These are phyloP conservation scores for Lateolabrax maculatus DNA, from an alignment of 2,797 vertebrate genomes.

Conservation along the genomic window DNA sequence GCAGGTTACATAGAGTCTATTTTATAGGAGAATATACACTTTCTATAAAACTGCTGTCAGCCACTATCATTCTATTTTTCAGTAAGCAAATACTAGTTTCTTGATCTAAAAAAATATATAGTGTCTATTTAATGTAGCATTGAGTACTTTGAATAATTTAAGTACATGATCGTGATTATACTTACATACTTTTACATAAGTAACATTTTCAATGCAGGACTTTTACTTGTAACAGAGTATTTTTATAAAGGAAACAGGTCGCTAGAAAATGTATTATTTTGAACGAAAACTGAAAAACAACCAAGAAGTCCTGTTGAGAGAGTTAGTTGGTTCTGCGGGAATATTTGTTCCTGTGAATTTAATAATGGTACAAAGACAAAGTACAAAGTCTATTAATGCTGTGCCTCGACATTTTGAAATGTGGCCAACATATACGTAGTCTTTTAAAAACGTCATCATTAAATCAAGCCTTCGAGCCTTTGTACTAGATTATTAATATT, in stretches of 20 bases:
- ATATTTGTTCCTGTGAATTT: too few species aligned
- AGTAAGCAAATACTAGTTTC: not conserved
- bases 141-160: too few species aligned
- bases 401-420: not conserved
- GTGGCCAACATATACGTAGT: not conserved
- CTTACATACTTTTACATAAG: too few species aligned
- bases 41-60: not conserved
- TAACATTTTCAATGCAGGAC: too few species aligned
- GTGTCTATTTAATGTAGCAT: not conserved
- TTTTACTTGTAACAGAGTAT: too few species aligned
- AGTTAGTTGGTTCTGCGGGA: not conserved
- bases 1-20: not conserved
- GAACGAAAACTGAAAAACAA: not conserved
- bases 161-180: too few species aligned
- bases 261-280: not conserved
- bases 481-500: conserved; percentile 46
- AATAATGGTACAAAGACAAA: too few species aligned
- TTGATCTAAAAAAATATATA: not conserved
- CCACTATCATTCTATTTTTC: not conserved
- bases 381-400: not conserved
- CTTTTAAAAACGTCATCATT: conserved; percentile 9
- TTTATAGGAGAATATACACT: not conserved
- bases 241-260: too few species aligned
- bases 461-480: conserved; percentile 41
- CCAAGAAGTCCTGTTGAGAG: not conserved